A percentile compares a stretch with the other conserved stretches of the same genome.
phyloP scores from a whole-genome alignment of 1,140 invertebrate genomes.

The Atta colombica region DNA sequence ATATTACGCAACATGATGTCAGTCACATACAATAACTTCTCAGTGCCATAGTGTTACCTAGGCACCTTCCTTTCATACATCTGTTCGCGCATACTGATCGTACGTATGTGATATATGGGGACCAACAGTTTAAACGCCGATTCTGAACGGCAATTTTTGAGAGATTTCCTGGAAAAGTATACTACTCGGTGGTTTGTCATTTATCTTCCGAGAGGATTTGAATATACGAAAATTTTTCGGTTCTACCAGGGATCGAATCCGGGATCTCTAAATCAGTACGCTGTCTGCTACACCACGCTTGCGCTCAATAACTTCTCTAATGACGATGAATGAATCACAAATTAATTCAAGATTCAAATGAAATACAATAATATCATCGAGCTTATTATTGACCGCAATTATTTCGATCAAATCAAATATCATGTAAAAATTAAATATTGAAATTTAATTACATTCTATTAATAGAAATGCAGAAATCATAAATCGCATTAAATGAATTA shows the following conservation, averaged over 20 bases:
- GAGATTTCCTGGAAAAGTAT: no score
- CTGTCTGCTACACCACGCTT: no score
- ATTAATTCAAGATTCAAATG: slow-evolving; percentile 49
- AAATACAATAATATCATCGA: neutral
- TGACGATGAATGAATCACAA: slow-evolving; percentile 15
- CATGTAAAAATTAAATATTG: slow-evolving; percentile 26
- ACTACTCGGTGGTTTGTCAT: no score
- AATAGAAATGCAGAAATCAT: slow-evolving; percentile 3
- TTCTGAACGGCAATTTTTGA: no score
- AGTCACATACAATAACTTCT: slow-evolving; percentile 25
- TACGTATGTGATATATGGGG: no score
- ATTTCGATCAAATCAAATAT: slow-evolving; percentile 32
- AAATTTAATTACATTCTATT: slow-evolving; percentile 12
- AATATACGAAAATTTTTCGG: no score
- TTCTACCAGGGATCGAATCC: no score
- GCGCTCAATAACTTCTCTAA: neutral
- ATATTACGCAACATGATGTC: neutral
- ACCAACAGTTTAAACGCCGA: no score
- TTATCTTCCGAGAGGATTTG: no score
- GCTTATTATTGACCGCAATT: slow-evolving; percentile 21
- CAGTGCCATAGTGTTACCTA: neutral
- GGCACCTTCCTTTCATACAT: no score
- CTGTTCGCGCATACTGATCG: no score
- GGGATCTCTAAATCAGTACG: no score
- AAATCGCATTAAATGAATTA: neutral